These are phyloP conservation scores for Lasioglossum lativentre DNA, from an alignment of 2,888 invertebrate species.

Conservation along the genomic window DNA sequence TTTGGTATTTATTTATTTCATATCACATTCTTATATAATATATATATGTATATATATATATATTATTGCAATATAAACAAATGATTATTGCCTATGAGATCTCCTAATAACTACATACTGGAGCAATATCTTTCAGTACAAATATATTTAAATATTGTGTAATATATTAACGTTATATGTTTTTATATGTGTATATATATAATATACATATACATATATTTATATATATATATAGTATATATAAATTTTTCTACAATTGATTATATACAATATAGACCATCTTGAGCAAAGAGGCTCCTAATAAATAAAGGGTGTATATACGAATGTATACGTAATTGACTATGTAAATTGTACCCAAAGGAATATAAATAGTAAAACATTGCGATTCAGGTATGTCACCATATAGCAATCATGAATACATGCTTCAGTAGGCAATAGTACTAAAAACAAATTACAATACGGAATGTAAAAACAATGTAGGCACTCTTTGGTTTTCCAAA, in stretches of 20 bases:
- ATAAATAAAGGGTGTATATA: conserved; percentile 65
- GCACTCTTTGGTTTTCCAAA: conserved; percentile 76
- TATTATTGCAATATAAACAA: conserved; percentile 69
- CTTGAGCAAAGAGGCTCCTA: conserved; percentile 74
- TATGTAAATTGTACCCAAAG: conserved; percentile 75
- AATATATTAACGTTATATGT: conserved; percentile 75
- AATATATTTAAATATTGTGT: conserved; percentile 73
- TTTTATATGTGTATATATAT: conserved; percentile 51
- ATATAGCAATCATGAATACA: conserved; percentile 37
- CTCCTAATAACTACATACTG: conserved; percentile 65
- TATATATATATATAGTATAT: conserved; percentile 55
- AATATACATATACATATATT: conserved; percentile 40
- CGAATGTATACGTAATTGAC: conserved; percentile 67
- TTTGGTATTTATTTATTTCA: conserved; percentile 66
- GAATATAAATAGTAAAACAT: conserved; percentile 70
- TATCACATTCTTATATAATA: conserved; percentile 67
- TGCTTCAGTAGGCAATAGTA: conserved; percentile 43
- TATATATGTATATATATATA: conserved; percentile 21
- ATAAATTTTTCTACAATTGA: conserved; percentile 70
- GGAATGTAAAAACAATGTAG: conserved; percentile 74
- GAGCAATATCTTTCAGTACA: conserved; percentile 71
- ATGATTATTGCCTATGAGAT: conserved; percentile 73
- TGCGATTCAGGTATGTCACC: conserved; percentile 36
- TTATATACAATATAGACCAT: conserved; percentile 73
- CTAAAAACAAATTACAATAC: conserved; percentile 60